These are phyloP conservation scores for Halichondria panicea DNA, from an alignment of 37 sponge, comb jelly and placozoan genomes.

Conservation along the genomic window DNA sequence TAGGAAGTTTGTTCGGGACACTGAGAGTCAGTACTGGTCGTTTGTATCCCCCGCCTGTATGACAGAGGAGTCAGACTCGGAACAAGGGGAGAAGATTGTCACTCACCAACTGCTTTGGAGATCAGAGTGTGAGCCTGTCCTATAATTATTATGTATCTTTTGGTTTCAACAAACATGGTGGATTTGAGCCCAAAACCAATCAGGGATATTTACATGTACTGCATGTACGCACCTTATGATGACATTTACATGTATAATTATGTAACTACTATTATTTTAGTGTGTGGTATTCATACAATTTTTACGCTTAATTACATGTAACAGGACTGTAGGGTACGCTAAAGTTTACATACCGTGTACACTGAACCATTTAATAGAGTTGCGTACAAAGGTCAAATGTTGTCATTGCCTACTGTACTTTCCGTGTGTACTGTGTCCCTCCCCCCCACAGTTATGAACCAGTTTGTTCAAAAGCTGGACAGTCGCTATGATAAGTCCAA, in stretches of 20 bases:
- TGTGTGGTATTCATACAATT: background rate
- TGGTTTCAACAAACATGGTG: too few relatives aligned
- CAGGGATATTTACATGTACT: background rate
- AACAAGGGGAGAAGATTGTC: conserved; percentile 77
- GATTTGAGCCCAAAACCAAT: background rate
- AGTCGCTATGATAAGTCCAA: conserved; percentile 57
- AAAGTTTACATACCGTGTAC: too few relatives aligned
- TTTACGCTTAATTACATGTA: background rate
- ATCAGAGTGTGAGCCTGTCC: conserved; percentile 60
- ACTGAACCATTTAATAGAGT: too few relatives aligned
- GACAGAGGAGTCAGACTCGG: conserved; percentile 81
- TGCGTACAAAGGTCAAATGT: too few relatives aligned
- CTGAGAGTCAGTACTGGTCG: conserved; percentile 69
- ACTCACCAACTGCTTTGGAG: conserved; percentile 82
- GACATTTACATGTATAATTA: background rate
- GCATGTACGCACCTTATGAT: background rate
- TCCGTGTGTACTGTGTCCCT: background rate
- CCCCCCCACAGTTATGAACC: conserved; percentile 57
- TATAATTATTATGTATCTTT: too few relatives aligned
- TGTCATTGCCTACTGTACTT: background rate
- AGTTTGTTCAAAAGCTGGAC: conserved; percentile 72
- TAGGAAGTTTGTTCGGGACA: conserved; percentile 67
- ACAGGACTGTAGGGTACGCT: background rate
- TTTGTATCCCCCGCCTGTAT: conserved; percentile 69
- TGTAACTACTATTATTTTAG: background rate